These are phyloP conservation scores for Chloropsis hardwickii DNA, from an alignment of 2,113 vertebrate genomes.

Conservation along the genomic window DNA sequence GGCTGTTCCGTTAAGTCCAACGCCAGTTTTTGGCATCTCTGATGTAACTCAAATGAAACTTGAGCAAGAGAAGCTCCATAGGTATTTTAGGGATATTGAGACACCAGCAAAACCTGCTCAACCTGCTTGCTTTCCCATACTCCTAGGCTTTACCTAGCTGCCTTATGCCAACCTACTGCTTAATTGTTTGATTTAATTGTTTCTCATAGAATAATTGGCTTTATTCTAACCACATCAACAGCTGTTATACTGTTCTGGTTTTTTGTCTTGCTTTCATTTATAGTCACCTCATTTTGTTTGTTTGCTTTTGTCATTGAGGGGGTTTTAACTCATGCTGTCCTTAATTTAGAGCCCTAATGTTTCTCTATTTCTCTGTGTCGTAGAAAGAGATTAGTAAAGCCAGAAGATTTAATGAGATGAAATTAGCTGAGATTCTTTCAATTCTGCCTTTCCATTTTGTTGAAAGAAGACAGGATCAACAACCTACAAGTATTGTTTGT, in stretches of 20 bases:
- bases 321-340: not conserved
- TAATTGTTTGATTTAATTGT: conserved; percentile 47
- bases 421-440: not conserved
- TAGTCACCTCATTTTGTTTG: not conserved
- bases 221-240: conserved; percentile 32
- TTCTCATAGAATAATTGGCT: not conserved
- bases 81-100: conserved; percentile 42
- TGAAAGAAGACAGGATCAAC: not conserved
- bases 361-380: not conserved
- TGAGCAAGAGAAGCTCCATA: conserved; percentile 19
- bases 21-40: not conserved
- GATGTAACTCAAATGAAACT: conserved; percentile 48
- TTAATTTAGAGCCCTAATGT: not conserved
- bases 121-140: conserved; percentile 64
- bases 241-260: not conserved
- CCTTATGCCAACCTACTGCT: conserved; percentile 27
- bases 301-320: conserved; percentile 16
- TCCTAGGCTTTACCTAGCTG: conserved; percentile 14
- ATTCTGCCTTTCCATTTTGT: not conserved
- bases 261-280: conserved; percentile 20
- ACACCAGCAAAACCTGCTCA: conserved; percentile 42
- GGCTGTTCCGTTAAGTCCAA: not conserved
- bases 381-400: not conserved
- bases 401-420: not conserved
- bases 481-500: not conserved